These are phyloP conservation scores for Syritta pipiens DNA, from an alignment of 2,888 invertebrate species.

Conservation along the genomic window DNA sequence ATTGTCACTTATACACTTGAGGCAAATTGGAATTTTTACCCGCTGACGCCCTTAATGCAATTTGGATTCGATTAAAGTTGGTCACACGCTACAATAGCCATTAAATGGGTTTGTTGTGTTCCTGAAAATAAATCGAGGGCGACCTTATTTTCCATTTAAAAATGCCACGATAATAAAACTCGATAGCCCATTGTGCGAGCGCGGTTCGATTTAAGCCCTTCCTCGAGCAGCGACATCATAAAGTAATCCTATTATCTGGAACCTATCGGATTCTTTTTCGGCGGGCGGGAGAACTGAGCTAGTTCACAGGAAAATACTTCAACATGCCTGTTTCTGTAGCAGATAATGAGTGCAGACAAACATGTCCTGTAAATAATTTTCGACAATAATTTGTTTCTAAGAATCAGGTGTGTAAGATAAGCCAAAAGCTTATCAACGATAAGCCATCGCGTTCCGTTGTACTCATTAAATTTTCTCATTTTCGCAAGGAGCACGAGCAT, in stretches of 20 bases:
- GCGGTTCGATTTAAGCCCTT: background rate
- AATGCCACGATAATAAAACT: background rate
- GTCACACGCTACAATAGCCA: constrained; percentile 32
- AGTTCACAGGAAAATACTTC: too few species aligned
- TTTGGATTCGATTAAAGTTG: constrained; percentile 51
- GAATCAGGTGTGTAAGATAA: constrained; percentile 13
- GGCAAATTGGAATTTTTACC: constrained; percentile 50
- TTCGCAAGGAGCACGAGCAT: too few species aligned
- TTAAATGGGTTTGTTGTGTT: constrained; percentile 17
- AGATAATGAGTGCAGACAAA: background rate
- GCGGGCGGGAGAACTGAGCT: background rate
- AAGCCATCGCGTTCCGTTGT: background rate
- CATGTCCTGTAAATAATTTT: constrained; percentile 3
- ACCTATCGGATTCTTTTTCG: background rate
- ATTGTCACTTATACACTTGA: constrained; percentile 38
- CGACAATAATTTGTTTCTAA: constrained; percentile 6
- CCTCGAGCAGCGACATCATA: background rate
- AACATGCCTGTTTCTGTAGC: too few species aligned
- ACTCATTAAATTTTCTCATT: constrained; percentile 1
- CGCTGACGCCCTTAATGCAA: constrained; percentile 21
- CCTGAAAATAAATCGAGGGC: constrained; percentile 18
- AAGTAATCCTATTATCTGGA: constrained; percentile 20
- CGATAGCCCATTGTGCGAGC: background rate
- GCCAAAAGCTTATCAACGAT: constrained; percentile 1
- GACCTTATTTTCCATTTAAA: background rate